Percentiles rank a stretch among this genome's conserved stretches.
Evolutionary conservation across 2,797 vertebrate genomes (phyloP).

Genomic region (Acipenser transmontanus): DNA sequence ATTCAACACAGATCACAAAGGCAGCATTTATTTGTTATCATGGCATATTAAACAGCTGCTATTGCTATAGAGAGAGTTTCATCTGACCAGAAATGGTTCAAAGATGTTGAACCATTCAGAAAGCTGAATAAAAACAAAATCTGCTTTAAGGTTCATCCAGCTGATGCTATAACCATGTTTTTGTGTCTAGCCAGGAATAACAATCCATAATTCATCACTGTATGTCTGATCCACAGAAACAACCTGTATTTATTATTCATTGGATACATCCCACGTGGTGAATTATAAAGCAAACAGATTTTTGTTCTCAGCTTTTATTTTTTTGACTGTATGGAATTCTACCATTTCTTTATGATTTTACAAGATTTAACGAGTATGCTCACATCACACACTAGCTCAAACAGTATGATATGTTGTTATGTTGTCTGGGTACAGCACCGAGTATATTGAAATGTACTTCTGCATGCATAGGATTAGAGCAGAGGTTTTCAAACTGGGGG

Average conservation of each 20-base stretch:
- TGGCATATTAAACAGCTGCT: too few species aligned
- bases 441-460: too few species aligned
- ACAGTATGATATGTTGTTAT: too few species aligned
- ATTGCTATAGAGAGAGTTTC: too few species aligned
- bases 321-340: conserved; percentile 8
- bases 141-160: conserved; percentile 32
- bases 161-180: conserved; percentile 22
- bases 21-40: too few species aligned
- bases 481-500: too few species aligned
- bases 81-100: too few species aligned
- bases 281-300: conserved; percentile 38
- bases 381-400: too few species aligned
- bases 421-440: too few species aligned
- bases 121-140: conserved; percentile 27
- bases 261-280: conserved; percentile 36
- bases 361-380: background rate
- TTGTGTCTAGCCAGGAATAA: conserved; percentile 42
- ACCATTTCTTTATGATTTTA: conserved; percentile 4
- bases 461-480: too few species aligned
- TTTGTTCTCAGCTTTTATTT: conserved; percentile 13
- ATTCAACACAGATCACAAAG: too few species aligned
- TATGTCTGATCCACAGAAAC: conserved; percentile 37
- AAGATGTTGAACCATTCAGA: too few species aligned
- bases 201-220: conserved; percentile 45
- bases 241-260: conserved; percentile 46